These are phyloP conservation scores for Pholis gunnellus DNA, from an alignment of 2,113 vertebrate genomes.

Conservation along the genomic window DNA sequence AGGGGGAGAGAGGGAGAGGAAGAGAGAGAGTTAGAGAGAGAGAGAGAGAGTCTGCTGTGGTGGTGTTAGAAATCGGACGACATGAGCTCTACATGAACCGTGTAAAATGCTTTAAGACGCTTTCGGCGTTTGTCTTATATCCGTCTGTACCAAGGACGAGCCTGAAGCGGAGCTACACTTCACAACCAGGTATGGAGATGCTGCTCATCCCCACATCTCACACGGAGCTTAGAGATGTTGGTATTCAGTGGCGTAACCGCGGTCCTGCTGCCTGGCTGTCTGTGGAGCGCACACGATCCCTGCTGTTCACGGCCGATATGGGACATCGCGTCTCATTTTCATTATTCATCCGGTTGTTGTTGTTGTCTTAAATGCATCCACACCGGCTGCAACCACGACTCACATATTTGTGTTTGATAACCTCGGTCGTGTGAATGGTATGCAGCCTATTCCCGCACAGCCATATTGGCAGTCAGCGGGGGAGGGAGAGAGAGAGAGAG, in stretches of 20 bases:
- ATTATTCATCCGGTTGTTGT: not conserved
- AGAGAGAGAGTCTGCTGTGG: conserved; percentile 58
- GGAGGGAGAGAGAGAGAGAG: conserved; percentile 22
- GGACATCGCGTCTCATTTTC: conserved; percentile 15
- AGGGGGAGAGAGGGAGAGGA: conserved; percentile 49
- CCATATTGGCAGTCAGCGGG: conserved; percentile 69
- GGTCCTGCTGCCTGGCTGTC: conserved; percentile 38
- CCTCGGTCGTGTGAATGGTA: conserved; percentile 25
- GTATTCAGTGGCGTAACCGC: conserved; percentile 65
- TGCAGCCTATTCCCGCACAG: conserved; percentile 52
- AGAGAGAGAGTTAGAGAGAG: conserved; percentile 48
- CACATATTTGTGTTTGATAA: not conserved
- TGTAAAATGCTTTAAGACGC: conserved; percentile 81
- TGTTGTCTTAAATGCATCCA: not conserved
- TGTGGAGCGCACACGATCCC: conserved; percentile 43
- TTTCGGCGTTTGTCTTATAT: conserved; percentile 69
- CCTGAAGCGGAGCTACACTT: conserved; percentile 69
- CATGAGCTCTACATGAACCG: conserved; percentile 81
- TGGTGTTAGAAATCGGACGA: conserved; percentile 76
- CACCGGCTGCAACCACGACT: not conserved
- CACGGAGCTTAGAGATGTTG: conserved; percentile 53
- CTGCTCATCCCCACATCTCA: conserved; percentile 25
- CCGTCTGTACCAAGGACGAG: conserved; percentile 71
- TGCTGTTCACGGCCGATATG: not conserved
- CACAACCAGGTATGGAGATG: conserved; percentile 76